phyloP scores from a whole-genome alignment of 2,113 vertebrate genomes.

The Equus quagga region DNA sequence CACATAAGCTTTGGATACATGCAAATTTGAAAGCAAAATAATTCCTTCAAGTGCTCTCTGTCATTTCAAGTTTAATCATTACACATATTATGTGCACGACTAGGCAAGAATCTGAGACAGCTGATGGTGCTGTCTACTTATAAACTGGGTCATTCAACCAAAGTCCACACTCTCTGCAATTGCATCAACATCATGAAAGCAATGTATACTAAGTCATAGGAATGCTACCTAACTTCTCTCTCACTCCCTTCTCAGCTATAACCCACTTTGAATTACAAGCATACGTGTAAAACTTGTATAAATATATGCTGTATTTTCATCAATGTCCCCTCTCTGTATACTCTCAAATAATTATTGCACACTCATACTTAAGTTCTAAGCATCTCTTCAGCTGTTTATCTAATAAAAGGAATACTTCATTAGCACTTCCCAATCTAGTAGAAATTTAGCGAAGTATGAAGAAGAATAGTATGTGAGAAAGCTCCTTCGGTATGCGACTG shows the following conservation, averaged over 20 bases:
- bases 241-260: constrained; percentile 2
- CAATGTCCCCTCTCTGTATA: neutral
- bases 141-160: neutral
- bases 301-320: neutral
- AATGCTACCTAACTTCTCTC: neutral
- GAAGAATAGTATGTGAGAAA: neutral
- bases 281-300: neutral
- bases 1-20: neutral
- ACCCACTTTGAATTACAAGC: neutral
- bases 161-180: neutral
- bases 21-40: constrained; percentile 38
- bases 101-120: neutral
- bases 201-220: neutral
- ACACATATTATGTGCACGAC: neutral
- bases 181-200: neutral
- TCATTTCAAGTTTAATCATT: neutral
- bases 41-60: neutral
- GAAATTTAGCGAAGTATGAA: constrained; percentile 33
- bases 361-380: constrained; percentile 25
- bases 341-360: neutral
- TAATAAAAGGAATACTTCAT: constrained; percentile 24
- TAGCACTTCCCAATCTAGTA: neutral
- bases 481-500: neutral
- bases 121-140: neutral
- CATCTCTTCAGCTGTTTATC: constrained; percentile 1